phyloP scores from a whole-genome alignment of 2,888 invertebrate genomes.

The Sesamia inferens region DNA sequence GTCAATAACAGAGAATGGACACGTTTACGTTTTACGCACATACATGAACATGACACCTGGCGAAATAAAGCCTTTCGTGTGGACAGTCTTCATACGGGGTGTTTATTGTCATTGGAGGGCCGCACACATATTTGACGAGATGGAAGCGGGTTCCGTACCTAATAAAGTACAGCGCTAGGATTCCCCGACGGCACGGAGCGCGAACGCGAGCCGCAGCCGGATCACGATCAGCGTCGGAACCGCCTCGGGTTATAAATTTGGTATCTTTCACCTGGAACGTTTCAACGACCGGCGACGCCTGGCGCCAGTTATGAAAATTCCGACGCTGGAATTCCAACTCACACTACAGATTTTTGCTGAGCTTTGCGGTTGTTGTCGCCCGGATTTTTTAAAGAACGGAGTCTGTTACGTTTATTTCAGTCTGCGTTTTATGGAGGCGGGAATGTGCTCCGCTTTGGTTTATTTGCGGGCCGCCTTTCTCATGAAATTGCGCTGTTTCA shows the following conservation, averaged over 20 bases:
- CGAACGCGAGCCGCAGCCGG: slow-evolving; percentile 65
- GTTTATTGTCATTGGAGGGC: slow-evolving; percentile 79
- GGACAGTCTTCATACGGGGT: slow-evolving; percentile 75
- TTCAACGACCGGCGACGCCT: slow-evolving; percentile 76
- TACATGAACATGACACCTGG: slow-evolving; percentile 78
- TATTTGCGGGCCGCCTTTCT: slow-evolving; percentile 87
- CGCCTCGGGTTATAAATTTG: slow-evolving; percentile 82
- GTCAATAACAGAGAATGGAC: slow-evolving; percentile 72
- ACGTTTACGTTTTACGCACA: slow-evolving; percentile 75
- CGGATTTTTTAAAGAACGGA: slow-evolving; percentile 86
- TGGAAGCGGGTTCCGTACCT: slow-evolving; percentile 70
- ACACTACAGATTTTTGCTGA: slow-evolving; percentile 87
- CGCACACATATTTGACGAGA: slow-evolving; percentile 78
- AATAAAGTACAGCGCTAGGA: slow-evolving; percentile 78
- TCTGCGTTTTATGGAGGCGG: slow-evolving; percentile 87
- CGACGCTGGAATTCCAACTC: slow-evolving; percentile 85
- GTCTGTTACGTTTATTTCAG: slow-evolving; percentile 87
- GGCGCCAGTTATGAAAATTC: slow-evolving; percentile 88
- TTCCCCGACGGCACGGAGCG: slow-evolving; percentile 67
- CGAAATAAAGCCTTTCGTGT: slow-evolving; percentile 80
- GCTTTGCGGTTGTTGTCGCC: slow-evolving; percentile 86
- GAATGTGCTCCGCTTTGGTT: slow-evolving; percentile 88
- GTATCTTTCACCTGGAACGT: slow-evolving; percentile 83
- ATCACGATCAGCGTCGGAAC: slow-evolving; percentile 74
- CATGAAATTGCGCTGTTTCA: slow-evolving; percentile 89